Evolutionary conservation across 64 coral and sea anemone species (phyloP).

Genomic region (Pocillopora damicornis): DNA sequence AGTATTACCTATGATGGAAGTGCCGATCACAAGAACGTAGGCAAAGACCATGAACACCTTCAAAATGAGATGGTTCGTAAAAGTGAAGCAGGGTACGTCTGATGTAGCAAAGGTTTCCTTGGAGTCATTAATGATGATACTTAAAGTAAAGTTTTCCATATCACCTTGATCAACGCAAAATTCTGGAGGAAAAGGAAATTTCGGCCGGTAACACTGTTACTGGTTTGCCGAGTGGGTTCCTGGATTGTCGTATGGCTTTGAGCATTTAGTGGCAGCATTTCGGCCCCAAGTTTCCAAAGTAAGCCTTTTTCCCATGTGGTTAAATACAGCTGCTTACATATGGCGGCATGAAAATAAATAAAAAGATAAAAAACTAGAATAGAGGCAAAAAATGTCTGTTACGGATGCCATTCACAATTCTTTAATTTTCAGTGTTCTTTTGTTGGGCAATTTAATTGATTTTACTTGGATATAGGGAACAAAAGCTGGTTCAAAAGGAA

Average conservation of each 20-base stretch:
- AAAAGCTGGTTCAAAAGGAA: too few species aligned
- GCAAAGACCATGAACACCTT: not conserved
- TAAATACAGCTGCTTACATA: slow-evolving; percentile 7
- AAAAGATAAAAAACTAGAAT: not conserved
- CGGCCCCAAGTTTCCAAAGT: not conserved
- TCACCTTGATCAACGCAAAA: too few species aligned
- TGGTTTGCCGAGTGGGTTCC: not conserved
- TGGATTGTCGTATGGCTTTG: not conserved
- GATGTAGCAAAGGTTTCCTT: not conserved
- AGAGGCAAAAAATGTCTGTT: not conserved
- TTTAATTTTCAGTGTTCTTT: not conserved
- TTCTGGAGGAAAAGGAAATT: not conserved
- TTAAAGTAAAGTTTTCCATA: not conserved
- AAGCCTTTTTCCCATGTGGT: not conserved
- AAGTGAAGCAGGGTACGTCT: not conserved
- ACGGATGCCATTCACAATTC: not conserved
- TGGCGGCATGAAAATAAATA: too few species aligned
- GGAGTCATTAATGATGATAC: not conserved
- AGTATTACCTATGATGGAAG: not conserved
- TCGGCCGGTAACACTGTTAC: not conserved
- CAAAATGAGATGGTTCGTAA: not conserved
- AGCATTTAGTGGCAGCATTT: not conserved
- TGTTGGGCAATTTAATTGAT: not conserved
- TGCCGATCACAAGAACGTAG: not conserved
- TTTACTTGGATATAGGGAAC: too few species aligned